A percentile compares a stretch with the other conserved stretches of the same genome.
Evolutionary conservation across 2,888 invertebrate genomes (phyloP).

Genomic region (Drosophila pegasa): DNA sequence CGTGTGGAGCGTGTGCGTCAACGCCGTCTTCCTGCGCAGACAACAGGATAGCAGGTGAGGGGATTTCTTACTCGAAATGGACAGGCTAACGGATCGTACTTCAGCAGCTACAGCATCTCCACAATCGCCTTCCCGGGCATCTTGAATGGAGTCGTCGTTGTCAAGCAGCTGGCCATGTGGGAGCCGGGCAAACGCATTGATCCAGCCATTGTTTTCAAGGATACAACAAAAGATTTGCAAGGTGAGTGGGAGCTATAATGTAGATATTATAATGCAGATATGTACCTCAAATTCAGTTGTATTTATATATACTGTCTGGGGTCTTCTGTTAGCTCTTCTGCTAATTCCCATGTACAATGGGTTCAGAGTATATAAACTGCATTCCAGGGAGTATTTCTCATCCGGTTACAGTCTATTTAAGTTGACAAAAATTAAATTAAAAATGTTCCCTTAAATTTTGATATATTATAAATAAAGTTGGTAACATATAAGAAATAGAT

Average conservation of each 20-base stretch:
- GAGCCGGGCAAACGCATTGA: slow-evolving; percentile 86
- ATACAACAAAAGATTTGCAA: slow-evolving; percentile 83
- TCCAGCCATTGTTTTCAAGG: slow-evolving; percentile 74
- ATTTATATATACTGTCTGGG: too few relatives aligned
- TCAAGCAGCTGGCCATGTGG: slow-evolving; percentile 89
- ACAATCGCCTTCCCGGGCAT: slow-evolving; percentile 91
- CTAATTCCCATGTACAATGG: too few relatives aligned
- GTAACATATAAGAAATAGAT: too few relatives aligned
- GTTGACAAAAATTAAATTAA: too few relatives aligned
- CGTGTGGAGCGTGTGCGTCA: slow-evolving; percentile 91
- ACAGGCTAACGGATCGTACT: not conserved
- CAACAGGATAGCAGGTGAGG: slow-evolving; percentile 61
- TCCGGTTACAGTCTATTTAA: too few relatives aligned
- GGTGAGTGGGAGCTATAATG: slow-evolving; percentile 54
- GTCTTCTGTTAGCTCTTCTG: too few relatives aligned
- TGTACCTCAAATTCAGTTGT: too few relatives aligned
- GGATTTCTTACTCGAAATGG: accelerated
- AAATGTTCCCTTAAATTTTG: too few relatives aligned
- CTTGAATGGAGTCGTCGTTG: slow-evolving; percentile 86
- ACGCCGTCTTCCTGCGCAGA: slow-evolving; percentile 89
- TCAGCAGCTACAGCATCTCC: slow-evolving; percentile 88
- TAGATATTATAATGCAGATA: too few relatives aligned
- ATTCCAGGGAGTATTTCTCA: too few relatives aligned
- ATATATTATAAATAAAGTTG: not conserved
- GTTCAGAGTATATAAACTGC: too few relatives aligned